Evolutionary conservation across 2,113 vertebrate species (phyloP).

Genomic region (Fukomys damarensis): DNA sequence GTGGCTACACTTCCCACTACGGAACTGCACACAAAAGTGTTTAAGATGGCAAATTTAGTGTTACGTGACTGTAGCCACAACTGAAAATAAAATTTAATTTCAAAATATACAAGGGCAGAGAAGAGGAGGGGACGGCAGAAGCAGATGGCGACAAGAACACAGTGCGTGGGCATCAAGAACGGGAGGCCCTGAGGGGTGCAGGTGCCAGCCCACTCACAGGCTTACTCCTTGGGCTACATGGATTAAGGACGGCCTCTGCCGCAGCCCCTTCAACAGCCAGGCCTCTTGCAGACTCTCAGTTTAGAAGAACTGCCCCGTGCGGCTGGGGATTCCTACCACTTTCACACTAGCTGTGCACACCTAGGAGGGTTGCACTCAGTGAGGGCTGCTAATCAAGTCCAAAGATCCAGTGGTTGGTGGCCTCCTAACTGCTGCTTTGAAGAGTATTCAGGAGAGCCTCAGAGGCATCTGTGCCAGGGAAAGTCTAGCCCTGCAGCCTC

Average conservation of each 20-base stretch:
- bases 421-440: neutral
- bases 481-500: neutral
- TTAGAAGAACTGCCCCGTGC: neutral
- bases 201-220: too few species aligned
- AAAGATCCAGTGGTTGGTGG: neutral
- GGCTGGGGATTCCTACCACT: neutral
- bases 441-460: neutral
- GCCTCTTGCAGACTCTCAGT: neutral
- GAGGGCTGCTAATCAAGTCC: too few species aligned
- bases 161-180: neutral
- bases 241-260: too few species aligned
- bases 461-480: too few species aligned
- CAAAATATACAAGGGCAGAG: neutral
- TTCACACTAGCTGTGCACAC: too few species aligned
- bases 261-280: neutral
- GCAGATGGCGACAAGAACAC: too few species aligned
- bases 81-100: neutral
- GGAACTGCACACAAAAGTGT: neutral
- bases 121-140: neutral
- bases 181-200: too few species aligned
- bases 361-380: neutral
- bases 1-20: neutral
- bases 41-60: neutral
- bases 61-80: neutral
- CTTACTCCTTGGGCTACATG: too few species aligned